Evolutionary conservation across 2,113 vertebrate genomes (phyloP).

Genomic region (Phyllopteryx taeniolatus): DNA sequence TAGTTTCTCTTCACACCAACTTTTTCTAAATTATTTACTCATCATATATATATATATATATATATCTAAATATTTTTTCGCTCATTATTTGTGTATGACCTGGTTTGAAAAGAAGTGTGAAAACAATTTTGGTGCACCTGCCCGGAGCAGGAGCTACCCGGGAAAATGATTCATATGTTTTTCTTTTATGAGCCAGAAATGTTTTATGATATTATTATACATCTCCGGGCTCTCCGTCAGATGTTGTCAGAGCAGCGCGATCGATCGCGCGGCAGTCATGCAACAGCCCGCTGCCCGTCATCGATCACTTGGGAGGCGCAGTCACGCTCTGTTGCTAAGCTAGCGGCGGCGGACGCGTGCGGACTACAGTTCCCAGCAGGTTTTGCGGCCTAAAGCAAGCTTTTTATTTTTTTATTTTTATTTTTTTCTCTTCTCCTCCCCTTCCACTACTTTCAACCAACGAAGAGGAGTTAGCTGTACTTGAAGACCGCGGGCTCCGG

Average conservation of each 20-base stretch:
- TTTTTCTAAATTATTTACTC: too few relatives aligned
- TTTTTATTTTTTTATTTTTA: conserved; percentile 9
- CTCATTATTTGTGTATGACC: too few relatives aligned
- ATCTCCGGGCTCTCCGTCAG: background rate
- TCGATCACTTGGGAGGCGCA: conserved; percentile 63
- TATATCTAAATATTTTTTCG: too few relatives aligned
- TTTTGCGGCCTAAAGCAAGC: conserved; percentile 37
- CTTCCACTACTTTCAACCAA: conserved; percentile 51
- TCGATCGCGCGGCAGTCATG: conserved; percentile 52
- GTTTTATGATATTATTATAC: too few relatives aligned
- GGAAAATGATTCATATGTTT: background rate
- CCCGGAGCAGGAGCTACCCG: background rate
- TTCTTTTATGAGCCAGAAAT: background rate
- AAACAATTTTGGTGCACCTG: background rate
- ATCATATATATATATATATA: too few relatives aligned
- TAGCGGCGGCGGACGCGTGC: background rate
- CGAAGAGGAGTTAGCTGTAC: conserved; percentile 55
- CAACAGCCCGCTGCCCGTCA: conserved; percentile 36
- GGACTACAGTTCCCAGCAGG: conserved; percentile 72
- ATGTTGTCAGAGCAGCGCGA: conserved; percentile 28
- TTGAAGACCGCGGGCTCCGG: conserved; percentile 51
- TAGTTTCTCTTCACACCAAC: too few relatives aligned
- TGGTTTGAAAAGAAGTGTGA: background rate
- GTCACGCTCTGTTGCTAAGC: conserved; percentile 51
- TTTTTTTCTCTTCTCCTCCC: conserved; percentile 12